Base-by-base conservation (phyloP, 2,113 vertebrate species). In the Eurystomus gularis region DNA sequence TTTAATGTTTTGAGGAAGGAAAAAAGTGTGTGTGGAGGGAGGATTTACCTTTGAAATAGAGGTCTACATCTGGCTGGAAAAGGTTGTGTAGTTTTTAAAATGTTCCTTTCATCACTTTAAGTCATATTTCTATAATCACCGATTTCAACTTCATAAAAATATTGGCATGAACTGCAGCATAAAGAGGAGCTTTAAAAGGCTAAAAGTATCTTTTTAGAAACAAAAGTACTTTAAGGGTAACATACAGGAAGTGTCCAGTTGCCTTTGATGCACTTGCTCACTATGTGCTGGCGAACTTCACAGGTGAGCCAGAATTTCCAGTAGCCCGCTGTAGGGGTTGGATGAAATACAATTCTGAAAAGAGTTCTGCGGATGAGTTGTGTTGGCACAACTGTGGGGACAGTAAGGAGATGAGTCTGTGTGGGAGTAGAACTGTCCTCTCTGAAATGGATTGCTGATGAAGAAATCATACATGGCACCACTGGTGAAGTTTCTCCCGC, bases 211-310 rank as follows among this genome's bases (percentile, higher is more conserved):
- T 77, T 55, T 69, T 54, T 55, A 75, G 51, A 58, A 75, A 42
- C 44, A 4, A 26, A 87, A 39, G 31, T 66, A 57, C 3, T 52
- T 26, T 29, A 40, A 6, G 40, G 33, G 26, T 48, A 54, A n/a
- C 3, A 2, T 15, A 5, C 7, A 3, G 39, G 3, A 77, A 62
- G 8, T 51, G 25, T 72, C n/a, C 26, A 17, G 0, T 58, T 88
- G 42, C 52, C 48, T 86, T 76, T 92, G 40, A 70, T 24, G 7
- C 70, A 31, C 8, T 76, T 60, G 33, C 18, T n/a, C 6, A 4
- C 28, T 25, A 14, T 68, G 51, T 65, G 31, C 21, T 66, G 31
- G 23, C 44, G 31, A 33, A 35, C 28, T 65, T 69, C 9, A 24
- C 12, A 62, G 49, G 18, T 73, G 40, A 83, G 16, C 18, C 54